A percentile compares a stretch with the other conserved stretches of the same genome.
These are phyloP conservation scores for Alosa alosa DNA, from an alignment of 2,113 vertebrate species.

Conservation along the genomic window DNA sequence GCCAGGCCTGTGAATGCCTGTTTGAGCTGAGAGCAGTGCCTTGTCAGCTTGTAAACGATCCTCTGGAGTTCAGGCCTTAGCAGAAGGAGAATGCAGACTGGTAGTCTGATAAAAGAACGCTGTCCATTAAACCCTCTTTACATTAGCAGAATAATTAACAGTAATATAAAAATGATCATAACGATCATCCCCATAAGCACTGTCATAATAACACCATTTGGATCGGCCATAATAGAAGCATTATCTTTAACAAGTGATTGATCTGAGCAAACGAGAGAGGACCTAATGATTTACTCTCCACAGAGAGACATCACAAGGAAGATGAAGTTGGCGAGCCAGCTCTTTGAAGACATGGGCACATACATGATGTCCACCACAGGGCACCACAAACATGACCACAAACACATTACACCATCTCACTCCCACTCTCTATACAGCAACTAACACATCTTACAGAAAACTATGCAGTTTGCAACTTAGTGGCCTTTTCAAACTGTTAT, in stretches of 20 bases:
- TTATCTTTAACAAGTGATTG: constrained; percentile 62
- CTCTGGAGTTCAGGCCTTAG: constrained; percentile 5
- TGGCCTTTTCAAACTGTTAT: not conserved
- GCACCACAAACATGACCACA: not conserved
- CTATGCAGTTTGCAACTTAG: not conserved
- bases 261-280: constrained; percentile 44
- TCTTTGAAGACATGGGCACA: not conserved
- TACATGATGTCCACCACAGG: not conserved
- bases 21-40: constrained; percentile 49
- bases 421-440: not conserved
- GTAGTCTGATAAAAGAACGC: constrained; percentile 22
- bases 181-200: constrained; percentile 66
- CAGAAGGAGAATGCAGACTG: constrained; percentile 42
- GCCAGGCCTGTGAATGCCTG: constrained; percentile 59
- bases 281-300: constrained; percentile 38
- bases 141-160: constrained; percentile 64
- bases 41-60: constrained; percentile 41
- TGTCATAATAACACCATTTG: constrained; percentile 62
- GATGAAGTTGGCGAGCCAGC: not conserved
- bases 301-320: constrained; percentile 26
- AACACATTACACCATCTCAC: not conserved
- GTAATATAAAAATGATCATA: constrained; percentile 70
- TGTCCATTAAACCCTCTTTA: constrained; percentile 57
- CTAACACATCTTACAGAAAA: not conserved
- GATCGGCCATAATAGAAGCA: constrained; percentile 56